Percentiles rank a stretch among this genome's conserved stretches.
Conservation (phyloP, 2,113 vertebrate species). For the Syngnathus typhle region DNA sequence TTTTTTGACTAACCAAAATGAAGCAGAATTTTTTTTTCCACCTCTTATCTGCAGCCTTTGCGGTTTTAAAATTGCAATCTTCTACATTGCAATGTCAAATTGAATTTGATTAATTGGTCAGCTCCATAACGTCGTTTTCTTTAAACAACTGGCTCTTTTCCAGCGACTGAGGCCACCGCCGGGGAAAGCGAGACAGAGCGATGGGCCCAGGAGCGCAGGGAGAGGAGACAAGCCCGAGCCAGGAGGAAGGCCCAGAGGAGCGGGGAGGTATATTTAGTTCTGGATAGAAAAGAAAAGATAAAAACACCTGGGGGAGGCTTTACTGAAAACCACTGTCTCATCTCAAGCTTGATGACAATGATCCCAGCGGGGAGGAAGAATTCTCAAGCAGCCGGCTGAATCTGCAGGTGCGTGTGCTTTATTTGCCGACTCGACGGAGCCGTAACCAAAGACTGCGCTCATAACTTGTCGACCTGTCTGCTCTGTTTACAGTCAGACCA, state of each 20-base stretch:
- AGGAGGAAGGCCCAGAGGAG: constrained; percentile 65
- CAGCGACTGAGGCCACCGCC: constrained; percentile 60
- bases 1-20: no score
- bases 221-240: constrained; percentile 65
- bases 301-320: background rate
- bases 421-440: constrained; percentile 7
- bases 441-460: background rate
- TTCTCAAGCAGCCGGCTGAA: constrained; percentile 58
- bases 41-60: no score
- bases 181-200: constrained; percentile 68
- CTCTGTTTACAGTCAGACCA: constrained; percentile 53
- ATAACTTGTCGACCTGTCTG: constrained; percentile 25
- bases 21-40: no score
- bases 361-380: constrained; percentile 69
- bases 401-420: constrained; percentile 58
- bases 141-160: constrained; percentile 33
- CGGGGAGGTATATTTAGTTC: constrained; percentile 48
- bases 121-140: constrained; percentile 1
- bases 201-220: constrained; percentile 59
- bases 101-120: no score
- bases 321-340: constrained; percentile 6
- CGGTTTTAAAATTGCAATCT: no score
- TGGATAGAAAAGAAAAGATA: background rate
- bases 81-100: no score
- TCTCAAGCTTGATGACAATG: constrained; percentile 68